phyloP scores from a whole-genome alignment of 2,113 vertebrate species.

The Chloropsis cyanopogon region DNA sequence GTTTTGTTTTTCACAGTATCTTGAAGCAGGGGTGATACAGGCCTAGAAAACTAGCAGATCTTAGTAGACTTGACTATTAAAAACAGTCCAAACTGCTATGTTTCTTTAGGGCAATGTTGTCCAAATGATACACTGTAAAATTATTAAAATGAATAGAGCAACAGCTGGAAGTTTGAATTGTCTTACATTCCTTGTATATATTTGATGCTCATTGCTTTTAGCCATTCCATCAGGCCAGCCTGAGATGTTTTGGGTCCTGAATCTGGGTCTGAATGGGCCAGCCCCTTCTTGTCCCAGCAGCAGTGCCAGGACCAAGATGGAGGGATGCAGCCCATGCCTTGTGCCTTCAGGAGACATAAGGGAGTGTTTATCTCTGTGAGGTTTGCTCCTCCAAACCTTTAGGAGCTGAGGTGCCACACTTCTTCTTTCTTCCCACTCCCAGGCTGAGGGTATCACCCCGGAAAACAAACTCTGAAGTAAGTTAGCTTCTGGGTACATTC shows the following conservation, averaged over 20 bases:
- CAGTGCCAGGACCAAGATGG: not conserved
- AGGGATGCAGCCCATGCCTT: not conserved
- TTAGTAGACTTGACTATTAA: not conserved
- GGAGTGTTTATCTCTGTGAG: not conserved
- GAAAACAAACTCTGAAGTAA: not conserved
- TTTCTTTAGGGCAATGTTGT: not conserved
- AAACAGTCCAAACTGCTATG: not conserved
- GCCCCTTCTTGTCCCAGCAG: rapidly evolving
- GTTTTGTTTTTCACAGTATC: conserved; percentile 62
- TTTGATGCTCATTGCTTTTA: not conserved
- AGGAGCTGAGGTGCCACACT: not conserved
- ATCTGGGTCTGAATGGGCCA: not conserved
- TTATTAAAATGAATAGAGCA: not conserved
- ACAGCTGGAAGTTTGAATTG: not conserved
- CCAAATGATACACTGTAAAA: rapidly evolving
- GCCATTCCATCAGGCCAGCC: not conserved
- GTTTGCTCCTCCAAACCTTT: not conserved
- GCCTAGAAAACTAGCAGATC: not conserved
- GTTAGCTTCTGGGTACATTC: not conserved
- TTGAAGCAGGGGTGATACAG: conserved; percentile 20
- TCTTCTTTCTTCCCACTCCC: not conserved
- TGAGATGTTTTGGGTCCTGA: not conserved
- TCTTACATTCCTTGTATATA: not conserved
- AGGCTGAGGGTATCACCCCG: not conserved
- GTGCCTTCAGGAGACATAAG: rapidly evolving